Base-by-base conservation (phyloP, 1,140 invertebrate genomes). In the Micrasema minimum region DNA sequence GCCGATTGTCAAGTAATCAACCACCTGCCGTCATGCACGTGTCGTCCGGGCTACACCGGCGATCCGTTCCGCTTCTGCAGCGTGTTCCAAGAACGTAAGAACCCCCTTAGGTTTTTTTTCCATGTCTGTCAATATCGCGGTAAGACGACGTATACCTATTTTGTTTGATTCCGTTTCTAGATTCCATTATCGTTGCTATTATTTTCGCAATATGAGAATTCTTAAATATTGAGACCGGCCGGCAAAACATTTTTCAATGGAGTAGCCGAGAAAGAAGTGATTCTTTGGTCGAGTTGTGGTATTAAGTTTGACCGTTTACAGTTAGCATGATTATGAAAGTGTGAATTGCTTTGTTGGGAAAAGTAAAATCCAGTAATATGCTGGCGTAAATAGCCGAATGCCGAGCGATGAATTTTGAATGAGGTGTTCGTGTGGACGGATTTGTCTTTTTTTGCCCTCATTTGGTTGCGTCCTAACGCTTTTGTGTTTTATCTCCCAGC, bases 1-100 rank as follows among this genome's bases (percentile, higher is more conserved):
- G 86, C 87, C 4, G 77, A 85, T 72, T 91, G 90, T 77, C 86
- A 86, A 76, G 85, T 88, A 7, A 80, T 87, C n/a, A 87, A 87
- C 72, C 87, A 89, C 77, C 80, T 82, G 45, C 86, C 87, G 12
- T 81, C 85, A 59, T 88, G 87, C 79, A 87, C 79, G 46, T 90
- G 88, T 76, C 75, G 82, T 26, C 76, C 80, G 26, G 88, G 88
- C 31, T 89, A 85, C 76, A 87, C 83, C 61, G 89, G 87, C 77
- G 87, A 90, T 83, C 88, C 89, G 7, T 89, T 88, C 79, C 83
- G 83, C 72, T 83, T 62, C 64, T 69, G 87, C 72, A 82, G 76
- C 57, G 77, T 82, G 55, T 79, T 81, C 20, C 78, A 77, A 78
- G 81, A 83, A 85, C 81, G 84, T 86, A 87, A 85, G 84, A 77